Percentiles rank a stretch among this genome's conserved stretches.
Conservation (phyloP, 2,888 invertebrate species). For the Tipula lateralis region DNA sequence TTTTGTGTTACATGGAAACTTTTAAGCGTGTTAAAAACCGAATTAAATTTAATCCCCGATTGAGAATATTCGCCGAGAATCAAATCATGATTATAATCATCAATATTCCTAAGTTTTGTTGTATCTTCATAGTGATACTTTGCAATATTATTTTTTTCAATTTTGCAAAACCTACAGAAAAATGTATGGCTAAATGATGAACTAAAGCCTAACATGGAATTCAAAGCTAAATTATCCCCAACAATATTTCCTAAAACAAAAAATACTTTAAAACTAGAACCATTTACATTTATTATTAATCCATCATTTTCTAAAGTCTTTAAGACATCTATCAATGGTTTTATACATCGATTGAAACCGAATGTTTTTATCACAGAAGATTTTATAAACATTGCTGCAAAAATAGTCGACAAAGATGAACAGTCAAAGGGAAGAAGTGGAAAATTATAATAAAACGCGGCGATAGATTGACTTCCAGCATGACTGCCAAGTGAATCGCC, state of each 20-base stretch:
- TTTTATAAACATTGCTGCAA: not conserved
- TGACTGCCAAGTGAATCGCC: constrained; percentile 28
- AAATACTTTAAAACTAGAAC: too few species aligned
- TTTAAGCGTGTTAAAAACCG: not conserved
- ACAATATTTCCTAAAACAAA: too few species aligned
- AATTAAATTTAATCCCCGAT: not conserved
- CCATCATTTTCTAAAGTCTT: too few species aligned
- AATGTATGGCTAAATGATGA: not conserved
- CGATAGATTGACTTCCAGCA: not conserved
- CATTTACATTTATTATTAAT: too few species aligned
- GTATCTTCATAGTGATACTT: not conserved
- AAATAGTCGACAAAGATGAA: not conserved
- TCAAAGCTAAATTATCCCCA: too few species aligned
- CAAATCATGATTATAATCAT: not conserved
- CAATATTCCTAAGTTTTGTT: not conserved
- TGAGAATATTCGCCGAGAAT: too few species aligned
- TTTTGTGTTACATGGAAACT: not conserved
- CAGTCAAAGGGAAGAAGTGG: not conserved
- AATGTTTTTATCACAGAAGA: not conserved
- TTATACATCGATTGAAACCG: too few species aligned
- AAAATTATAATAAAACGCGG: not conserved
- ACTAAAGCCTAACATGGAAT: too few species aligned
- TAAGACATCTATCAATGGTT: too few species aligned
- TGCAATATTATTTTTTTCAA: not conserved
- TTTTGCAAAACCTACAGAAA: not conserved